Evolutionary conservation across 1,140 invertebrate species (phyloP), one percentile per base, ranked within the genome.

Genomic region (Pantala flavescens): DNA sequence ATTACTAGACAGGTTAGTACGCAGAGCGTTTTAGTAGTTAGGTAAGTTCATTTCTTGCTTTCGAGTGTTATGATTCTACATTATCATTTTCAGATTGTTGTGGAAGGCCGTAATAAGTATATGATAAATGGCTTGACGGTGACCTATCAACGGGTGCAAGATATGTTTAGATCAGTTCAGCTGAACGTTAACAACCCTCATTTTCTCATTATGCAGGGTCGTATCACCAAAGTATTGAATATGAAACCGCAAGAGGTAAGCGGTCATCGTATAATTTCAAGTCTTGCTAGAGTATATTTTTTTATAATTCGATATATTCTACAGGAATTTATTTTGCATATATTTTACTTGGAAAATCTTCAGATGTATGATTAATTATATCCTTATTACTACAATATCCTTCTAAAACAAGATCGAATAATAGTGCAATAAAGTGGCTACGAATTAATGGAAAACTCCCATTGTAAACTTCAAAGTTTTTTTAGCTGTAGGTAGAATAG

Each of bases 141-240:
- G 0, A 87, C 91, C 77, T 96, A 96, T 81, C 95, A 93, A 79
- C 85, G 92, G 78, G 93, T 99, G 0, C 89, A 91, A 74, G 98
- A 99, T 84, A 85, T 99, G 77, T 99, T 99, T 82, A 93, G 94
- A 78, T 97, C 97, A 0, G 91, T 99, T 10, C 96, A 98, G 80
- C 84, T 99, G 1, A 99, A 99, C 83, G 95, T 99, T 0, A 99
- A 99, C 83, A 99, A 99, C 86, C 98, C 98, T 5, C 97, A 99
- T 83, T 99, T 99, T 82, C 88, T 99, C 7, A 99, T 99, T 78
- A 99, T 99, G 98, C 98, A 99, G 87, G 98, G 98, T 11, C 89
- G 97, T 79, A 98, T 99, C 74, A 99, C 97, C 0, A 99, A 99
- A 88, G 98, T 99, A 0, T 86, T 99, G 2, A 99, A 98, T 82